Evolutionary conservation across 2,797 vertebrate genomes (phyloP), one percentile per base, ranked within the genome.

Genomic region (Chiloscyllium punctatum): DNA sequence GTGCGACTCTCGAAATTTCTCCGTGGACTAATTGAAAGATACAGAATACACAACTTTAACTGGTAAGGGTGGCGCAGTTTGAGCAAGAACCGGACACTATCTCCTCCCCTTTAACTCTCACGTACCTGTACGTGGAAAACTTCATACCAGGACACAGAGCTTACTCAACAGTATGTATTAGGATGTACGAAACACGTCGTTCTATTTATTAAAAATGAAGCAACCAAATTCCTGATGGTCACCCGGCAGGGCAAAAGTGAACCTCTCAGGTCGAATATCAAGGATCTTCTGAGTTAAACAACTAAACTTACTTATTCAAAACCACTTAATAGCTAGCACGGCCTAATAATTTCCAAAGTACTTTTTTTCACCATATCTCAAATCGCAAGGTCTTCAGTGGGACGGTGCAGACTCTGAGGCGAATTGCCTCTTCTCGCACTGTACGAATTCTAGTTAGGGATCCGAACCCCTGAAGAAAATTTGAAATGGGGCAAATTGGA

Each of bases 21-120:
- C 66, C 16, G n/a, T 62, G 18, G n/a, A 37, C 62, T 68, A 42
- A 66, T 23, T 92, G 62, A 23, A 69, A 66, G 33, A 68, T 57
- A 66, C 18, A 84, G 79, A 84, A 42, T 18, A 69, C n/a, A 68
- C 62, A 62, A 66, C 57, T 23, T 21, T 3, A 16, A 68, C 90
- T 92, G n/a, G 66, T n/a, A 69, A 42, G 69, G 90, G 90, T 92
- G 90, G 66, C 90, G 90, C n/a, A 92, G 66, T 69, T 68, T 37
- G n/a, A 92, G 62, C 66, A 21, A 92, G 57, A 62, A 62, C 9
- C 9, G 66, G 42, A 37, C 90, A 68, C n/a, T 21, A 68, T 69
- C 90, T 69, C 90, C 90, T 68, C 90, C 90, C 90, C 90, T 69
- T 69, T 69, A 92, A 92, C 87, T 62, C 90, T 42, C 90, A 23